Percentiles rank a stretch among this genome's conserved stretches.
Evolutionary conservation across 2,888 invertebrate genomes (phyloP).

Genomic region (Athalia cordata): DNA sequence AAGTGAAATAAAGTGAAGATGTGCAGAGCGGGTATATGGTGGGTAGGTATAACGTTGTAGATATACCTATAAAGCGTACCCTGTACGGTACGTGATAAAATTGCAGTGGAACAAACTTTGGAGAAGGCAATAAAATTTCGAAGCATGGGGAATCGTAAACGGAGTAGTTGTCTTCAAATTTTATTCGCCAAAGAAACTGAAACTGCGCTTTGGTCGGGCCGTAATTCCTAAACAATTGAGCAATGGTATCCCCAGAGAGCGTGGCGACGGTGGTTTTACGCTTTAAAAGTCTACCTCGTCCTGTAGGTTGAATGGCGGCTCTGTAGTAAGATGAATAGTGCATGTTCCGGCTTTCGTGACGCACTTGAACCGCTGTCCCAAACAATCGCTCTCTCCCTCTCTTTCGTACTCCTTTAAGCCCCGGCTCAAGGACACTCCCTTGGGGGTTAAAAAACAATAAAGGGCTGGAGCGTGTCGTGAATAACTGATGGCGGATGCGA

Average conservation of each 20-base stretch:
- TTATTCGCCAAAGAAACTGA: slow-evolving; percentile 13
- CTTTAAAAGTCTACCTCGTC: slow-evolving; percentile 12
- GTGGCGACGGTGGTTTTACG: not conserved
- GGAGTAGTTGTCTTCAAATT: slow-evolving; percentile 26
- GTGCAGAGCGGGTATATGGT: too few relatives aligned
- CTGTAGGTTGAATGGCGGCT: slow-evolving; percentile 17
- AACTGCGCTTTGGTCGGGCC: not conserved
- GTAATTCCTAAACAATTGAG: slow-evolving; percentile 34
- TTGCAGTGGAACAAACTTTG: not conserved
- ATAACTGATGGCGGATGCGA: slow-evolving; percentile 20
- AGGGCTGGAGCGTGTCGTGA: slow-evolving; percentile 32
- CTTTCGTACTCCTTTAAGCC: slow-evolving; percentile 21
- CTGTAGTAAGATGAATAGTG: slow-evolving; percentile 32
- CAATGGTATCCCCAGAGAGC: not conserved
- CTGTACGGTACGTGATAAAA: slow-evolving; percentile 1
- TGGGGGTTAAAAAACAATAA: slow-evolving; percentile 35
- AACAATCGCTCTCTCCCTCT: slow-evolving; percentile 26
- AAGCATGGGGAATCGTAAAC: slow-evolving; percentile 22
- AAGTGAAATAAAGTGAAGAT: too few relatives aligned
- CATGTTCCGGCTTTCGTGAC: slow-evolving; percentile 35
- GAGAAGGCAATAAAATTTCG: slow-evolving; percentile 15
- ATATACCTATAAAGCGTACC: not conserved
- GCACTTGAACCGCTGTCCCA: slow-evolving; percentile 38
- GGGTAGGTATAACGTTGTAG: too few relatives aligned
- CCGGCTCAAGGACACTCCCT: slow-evolving; percentile 24